Evolutionary conservation across 2,888 invertebrate genomes (phyloP), one percentile per base, ranked within the genome.

Genomic region (Diploptera punctata): DNA sequence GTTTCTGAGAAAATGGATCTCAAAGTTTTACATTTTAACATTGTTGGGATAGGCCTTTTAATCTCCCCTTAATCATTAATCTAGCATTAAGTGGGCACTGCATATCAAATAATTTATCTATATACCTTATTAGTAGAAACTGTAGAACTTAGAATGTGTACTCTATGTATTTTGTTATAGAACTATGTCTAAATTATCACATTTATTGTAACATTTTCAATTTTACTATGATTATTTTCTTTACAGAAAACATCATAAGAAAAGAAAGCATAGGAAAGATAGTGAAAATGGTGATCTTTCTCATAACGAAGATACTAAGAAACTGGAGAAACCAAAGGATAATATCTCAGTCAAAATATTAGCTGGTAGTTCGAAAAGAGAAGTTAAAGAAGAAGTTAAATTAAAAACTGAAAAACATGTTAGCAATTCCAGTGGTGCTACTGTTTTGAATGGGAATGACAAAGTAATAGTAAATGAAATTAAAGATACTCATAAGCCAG

Each of bases 261-360:
- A 87, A 79, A 86, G 90, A 82, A 86, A 90, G 81, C 82, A 89
- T 78, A 85, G 87, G 79, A 86, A 88, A 79, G 82, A 81, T 31
- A 82, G 80, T 68, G 81, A 81, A 72, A 81, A 81, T 44, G 81
- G 81, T 67, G 80, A 78, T 9, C 78, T 80, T 0, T 80, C 52
- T 16, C 24, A 26, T 18, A 26, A 13, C n/a, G 70, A 78, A 67
- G 76, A 76, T 24, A 77, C 69, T 49, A 77, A 76, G 44, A 77
- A 77, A 70, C 61, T 73, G 47, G 74, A 74, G 54, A 75, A 77
- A 71, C 57, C 67, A 29, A 76, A 75, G 54, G 75, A 75, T 21
- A 75, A 71, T 38, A 21, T 72, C 29, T 68, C 71, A 33, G 49
- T 71, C 19, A 71, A 68, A 31, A 71, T 71, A 33, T 44, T 54